These are phyloP conservation scores for Lymantria dispar DNA, from an alignment of 2,888 invertebrate species.

Conservation along the genomic window DNA sequence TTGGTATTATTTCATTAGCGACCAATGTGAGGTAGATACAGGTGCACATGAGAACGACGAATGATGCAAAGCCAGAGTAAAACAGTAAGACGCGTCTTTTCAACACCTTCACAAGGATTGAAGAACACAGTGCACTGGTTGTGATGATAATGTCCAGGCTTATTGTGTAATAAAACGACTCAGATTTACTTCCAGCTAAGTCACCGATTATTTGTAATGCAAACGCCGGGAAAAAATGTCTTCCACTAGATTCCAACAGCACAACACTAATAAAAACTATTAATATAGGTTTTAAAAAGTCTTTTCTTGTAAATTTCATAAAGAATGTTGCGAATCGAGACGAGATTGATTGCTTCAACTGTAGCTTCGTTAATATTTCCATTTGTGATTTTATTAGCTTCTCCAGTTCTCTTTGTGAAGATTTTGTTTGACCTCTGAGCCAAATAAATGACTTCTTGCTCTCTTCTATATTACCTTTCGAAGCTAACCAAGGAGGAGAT, in stretches of 20 bases:
- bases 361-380: conserved; percentile 17
- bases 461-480: conserved; percentile 54
- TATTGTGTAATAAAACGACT: conserved; percentile 41
- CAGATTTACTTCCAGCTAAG: background rate
- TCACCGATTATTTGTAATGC: background rate
- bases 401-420: conserved; percentile 38
- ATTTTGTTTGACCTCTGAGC: conserved; percentile 65
- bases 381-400: conserved; percentile 49
- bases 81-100: conserved; percentile 53
- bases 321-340: conserved; percentile 27
- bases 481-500: conserved; percentile 83
- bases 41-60: conserved; percentile 34
- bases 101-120: conserved; percentile 49
- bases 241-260: conserved; percentile 38
- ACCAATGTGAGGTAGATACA: conserved; percentile 48
- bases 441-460: conserved; percentile 75
- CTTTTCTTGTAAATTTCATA: conserved; percentile 46
- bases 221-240: background rate
- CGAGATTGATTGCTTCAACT: conserved; percentile 9
- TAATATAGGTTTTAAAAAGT: conserved; percentile 51
- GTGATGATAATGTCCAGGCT: conserved; percentile 53
- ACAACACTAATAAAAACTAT: conserved; percentile 41
- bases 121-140: conserved; percentile 44
- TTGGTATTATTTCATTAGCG: conserved; percentile 35
- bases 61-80: conserved; percentile 44